Evolutionary conservation across 2,888 invertebrate genomes (phyloP).

Genomic region (Sinopyrophorus schimmeli): DNA sequence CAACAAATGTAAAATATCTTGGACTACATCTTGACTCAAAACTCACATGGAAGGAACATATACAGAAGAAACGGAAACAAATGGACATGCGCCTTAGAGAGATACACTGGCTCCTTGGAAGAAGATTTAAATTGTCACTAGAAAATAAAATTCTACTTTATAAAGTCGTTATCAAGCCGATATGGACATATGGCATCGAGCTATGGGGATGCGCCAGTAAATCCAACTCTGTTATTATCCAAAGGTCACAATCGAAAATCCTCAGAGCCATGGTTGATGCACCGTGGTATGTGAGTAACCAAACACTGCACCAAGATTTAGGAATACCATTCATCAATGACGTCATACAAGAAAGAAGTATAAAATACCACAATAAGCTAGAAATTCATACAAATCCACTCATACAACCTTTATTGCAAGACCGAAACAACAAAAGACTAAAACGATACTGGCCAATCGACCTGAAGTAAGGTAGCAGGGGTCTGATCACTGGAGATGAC

Average conservation of each 20-base stretch:
- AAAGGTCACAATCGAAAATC: conserved; percentile 1
- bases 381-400: conserved; percentile 4
- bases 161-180: conserved; percentile 2
- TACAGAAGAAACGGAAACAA: conserved; percentile 3
- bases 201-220: conserved; percentile 8
- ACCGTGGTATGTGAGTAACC: conserved; percentile 3
- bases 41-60: no score
- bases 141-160: conserved; percentile 7
- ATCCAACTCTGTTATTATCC: background rate
- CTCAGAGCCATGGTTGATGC: conserved; percentile 1
- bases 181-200: background rate
- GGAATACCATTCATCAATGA: conserved; percentile 5
- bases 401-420: conserved; percentile 1
- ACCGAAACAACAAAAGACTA: no score
- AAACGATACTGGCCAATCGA: conserved; percentile 5
- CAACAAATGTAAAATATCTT: no score
- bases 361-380: conserved; percentile 2
- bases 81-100: conserved; percentile 2
- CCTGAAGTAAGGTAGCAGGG: no score
- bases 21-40: conserved; percentile 4
- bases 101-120: conserved; percentile 7
- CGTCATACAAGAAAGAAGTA: conserved; percentile 7
- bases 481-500: no score
- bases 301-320: conserved; percentile 2
- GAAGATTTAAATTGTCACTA: background rate